Percentiles rank a stretch among this genome's conserved stretches.
Evolutionary conservation across 2,888 invertebrate genomes (phyloP).

Genomic region (Ametastegia equiseti): DNA sequence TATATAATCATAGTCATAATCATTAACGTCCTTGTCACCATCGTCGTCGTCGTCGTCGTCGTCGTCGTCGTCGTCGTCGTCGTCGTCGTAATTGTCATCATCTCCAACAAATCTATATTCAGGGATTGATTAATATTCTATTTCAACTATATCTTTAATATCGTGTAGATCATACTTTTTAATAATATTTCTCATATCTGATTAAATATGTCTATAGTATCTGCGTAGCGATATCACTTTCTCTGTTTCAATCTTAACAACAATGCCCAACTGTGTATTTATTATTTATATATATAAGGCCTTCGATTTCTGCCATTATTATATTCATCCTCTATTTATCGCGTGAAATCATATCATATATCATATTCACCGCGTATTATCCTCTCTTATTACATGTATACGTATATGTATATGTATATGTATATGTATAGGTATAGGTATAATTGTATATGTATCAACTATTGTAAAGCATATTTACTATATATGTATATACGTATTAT

Average conservation of each 20-base stretch:
- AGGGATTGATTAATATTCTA: slow-evolving; percentile 23
- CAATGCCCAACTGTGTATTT: slow-evolving; percentile 75
- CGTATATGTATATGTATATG: slow-evolving; percentile 28
- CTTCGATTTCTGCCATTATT: slow-evolving; percentile 61
- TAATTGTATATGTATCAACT: slow-evolving; percentile 28
- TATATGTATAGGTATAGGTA: slow-evolving; percentile 33
- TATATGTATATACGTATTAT: not conserved
- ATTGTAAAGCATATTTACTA: slow-evolving; percentile 16
- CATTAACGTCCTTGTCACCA: too few species aligned
- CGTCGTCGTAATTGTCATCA: slow-evolving; percentile 7
- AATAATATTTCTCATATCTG: slow-evolving; percentile 10
- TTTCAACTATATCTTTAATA: slow-evolving; percentile 34
- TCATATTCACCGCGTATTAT: not conserved
- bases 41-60: too few species aligned
- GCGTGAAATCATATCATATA: not conserved
- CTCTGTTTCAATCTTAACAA: slow-evolving; percentile 70
- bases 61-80: too few species aligned
- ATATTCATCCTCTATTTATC: not conserved
- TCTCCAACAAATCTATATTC: slow-evolving; percentile 3
- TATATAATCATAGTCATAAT: too few species aligned
- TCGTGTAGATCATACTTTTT: not conserved
- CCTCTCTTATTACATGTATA: slow-evolving; percentile 36
- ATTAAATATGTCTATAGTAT: slow-evolving; percentile 19
- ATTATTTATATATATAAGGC: slow-evolving; percentile 71
- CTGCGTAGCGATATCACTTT: slow-evolving; percentile 65